A percentile compares a stretch with the other conserved stretches of the same genome.
These are phyloP conservation scores for Anolis apletophallus DNA, from an alignment of 2,797 vertebrate genomes.

Conservation along the genomic window DNA sequence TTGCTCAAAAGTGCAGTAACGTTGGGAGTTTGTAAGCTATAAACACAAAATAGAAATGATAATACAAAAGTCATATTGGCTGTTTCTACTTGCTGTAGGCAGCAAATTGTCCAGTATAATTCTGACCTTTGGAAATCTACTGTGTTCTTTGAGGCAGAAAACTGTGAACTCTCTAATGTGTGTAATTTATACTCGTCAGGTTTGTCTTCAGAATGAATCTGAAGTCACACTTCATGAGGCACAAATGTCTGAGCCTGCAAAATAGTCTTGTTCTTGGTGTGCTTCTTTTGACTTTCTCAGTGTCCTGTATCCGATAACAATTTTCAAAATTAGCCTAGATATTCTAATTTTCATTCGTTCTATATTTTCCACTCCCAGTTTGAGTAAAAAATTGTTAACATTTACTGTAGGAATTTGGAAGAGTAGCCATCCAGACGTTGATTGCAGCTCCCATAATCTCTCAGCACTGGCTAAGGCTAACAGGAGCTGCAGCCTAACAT, in stretches of 20 bases:
- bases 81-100: not conserved
- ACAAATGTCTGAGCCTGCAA: not conserved
- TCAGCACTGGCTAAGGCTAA: too few relatives aligned
- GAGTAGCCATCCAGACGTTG: too few relatives aligned
- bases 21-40: not conserved
- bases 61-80: not conserved
- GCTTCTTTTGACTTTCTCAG: not conserved
- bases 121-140: not conserved
- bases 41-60: too few relatives aligned
- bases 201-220: not conserved
- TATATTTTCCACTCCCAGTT: not conserved
- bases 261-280: too few relatives aligned
- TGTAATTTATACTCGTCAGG: constrained; percentile 6
- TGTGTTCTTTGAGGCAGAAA: not conserved
- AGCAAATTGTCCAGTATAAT: not conserved
- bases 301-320: not conserved
- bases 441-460: too few relatives aligned
- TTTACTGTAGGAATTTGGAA: too few relatives aligned
- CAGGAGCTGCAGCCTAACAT: too few relatives aligned
- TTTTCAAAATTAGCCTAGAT: not conserved
- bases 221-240: not conserved
- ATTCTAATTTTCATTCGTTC: not conserved
- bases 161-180: not conserved
- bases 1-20: not conserved
- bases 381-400: not conserved